Evolutionary conservation across 2,888 invertebrate species (phyloP).

Genomic region (Andrena hattorfiana): DNA sequence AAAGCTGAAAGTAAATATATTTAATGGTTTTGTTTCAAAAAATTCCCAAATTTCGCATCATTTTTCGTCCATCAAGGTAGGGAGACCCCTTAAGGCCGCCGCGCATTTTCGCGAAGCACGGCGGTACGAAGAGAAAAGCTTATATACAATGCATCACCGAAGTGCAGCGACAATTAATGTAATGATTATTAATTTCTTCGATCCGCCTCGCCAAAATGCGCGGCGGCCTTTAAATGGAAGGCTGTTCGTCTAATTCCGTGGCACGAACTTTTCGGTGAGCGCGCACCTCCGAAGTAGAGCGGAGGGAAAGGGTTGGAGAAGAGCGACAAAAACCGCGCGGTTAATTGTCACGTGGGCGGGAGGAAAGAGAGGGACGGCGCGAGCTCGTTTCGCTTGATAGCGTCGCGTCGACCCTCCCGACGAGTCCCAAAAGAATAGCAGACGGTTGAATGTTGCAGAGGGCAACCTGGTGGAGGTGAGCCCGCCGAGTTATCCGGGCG

Average conservation of each 20-base stretch:
- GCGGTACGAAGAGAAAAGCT: too few species aligned
- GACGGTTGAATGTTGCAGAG: constrained; percentile 73
- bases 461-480: constrained; percentile 82
- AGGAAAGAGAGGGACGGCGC: neutral
- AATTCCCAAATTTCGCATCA: too few species aligned
- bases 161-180: too few species aligned
- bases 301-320: neutral
- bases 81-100: too few species aligned
- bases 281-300: neutral
- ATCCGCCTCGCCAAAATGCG: too few species aligned
- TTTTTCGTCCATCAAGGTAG: too few species aligned
- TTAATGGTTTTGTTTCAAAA: too few species aligned
- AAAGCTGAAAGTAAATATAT: too few species aligned
- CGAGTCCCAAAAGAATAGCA: constrained; percentile 22
- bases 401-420: neutral
- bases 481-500: constrained; percentile 83
- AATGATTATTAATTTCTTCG: too few species aligned
- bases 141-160: too few species aligned
- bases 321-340: neutral
- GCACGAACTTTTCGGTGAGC: neutral
- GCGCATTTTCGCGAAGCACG: too few species aligned
- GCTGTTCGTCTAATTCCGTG: neutral
- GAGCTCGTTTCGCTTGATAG: constrained; percentile 6
- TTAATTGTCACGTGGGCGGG: constrained; percentile 2
- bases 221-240: neutral